A percentile compares a stretch with the other conserved stretches of the same genome.
Evolutionary conservation across 2,888 invertebrate species (phyloP).

Genomic region (Gastracanthus pulcherrimus): DNA sequence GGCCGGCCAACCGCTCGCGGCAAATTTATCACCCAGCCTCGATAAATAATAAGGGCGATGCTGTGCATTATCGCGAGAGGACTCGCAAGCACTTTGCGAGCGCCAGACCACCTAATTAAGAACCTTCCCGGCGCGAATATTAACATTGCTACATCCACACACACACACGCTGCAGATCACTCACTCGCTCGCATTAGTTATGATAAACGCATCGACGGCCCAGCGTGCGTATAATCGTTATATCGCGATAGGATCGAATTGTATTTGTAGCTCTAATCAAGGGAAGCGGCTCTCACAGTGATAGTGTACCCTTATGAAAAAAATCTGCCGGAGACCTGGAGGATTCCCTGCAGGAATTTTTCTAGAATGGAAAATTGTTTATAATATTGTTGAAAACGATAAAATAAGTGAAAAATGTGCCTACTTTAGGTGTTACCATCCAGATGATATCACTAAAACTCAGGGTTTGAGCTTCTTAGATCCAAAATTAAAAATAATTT

Average conservation of each 20-base stretch:
- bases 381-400: too few relatives aligned
- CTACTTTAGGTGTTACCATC: too few relatives aligned
- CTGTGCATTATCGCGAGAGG: neutral
- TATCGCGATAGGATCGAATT: neutral
- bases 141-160: too few relatives aligned
- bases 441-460: too few relatives aligned
- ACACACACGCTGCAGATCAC: neutral
- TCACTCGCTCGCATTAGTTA: neutral
- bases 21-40: neutral
- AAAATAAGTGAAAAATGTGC: too few relatives aligned
- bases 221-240: neutral
- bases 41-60: neutral
- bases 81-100: neutral
- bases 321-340: too few relatives aligned
- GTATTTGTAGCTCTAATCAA: neutral
- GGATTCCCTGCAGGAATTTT: too few relatives aligned
- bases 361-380: too few relatives aligned
- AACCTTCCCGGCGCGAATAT: neutral
- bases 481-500: too few relatives aligned
- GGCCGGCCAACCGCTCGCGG: neutral
- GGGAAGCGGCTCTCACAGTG: neutral
- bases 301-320: too few relatives aligned
- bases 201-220: conserved; percentile 5
- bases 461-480: too few relatives aligned
- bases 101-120: neutral